phyloP scores from a whole-genome alignment of 2,113 vertebrate species.

The Cygnus buccinator region DNA sequence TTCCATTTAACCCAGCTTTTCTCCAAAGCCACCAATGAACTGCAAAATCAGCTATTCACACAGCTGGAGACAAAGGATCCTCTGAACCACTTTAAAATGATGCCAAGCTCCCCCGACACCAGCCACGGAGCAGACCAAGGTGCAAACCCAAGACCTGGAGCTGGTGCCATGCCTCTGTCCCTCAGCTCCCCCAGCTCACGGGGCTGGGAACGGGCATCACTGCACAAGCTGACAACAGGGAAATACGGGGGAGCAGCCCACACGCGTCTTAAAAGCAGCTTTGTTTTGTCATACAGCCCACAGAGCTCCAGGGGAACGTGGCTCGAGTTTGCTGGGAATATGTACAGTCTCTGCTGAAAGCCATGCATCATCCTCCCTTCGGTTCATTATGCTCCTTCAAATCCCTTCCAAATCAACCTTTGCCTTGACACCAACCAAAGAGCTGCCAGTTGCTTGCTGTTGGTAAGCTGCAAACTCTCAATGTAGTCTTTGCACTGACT shows the following conservation, averaged over 20 bases:
- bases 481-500: background rate
- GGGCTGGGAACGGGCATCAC: too few species aligned
- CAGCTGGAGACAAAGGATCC: background rate
- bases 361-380: background rate
- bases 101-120: too few species aligned
- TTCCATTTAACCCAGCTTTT: background rate
- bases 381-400: background rate
- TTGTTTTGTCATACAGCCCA: background rate
- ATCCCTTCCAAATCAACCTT: background rate
- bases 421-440: background rate
- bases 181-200: too few species aligned
- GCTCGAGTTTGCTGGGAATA: too few species aligned
- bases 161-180: too few species aligned
- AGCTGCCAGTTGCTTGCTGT: background rate
- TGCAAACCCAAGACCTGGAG: rapidly evolving
- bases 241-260: background rate
- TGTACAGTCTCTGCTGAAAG: background rate
- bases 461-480: background rate
- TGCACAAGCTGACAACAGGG: too few species aligned
- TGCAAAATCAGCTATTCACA: background rate
- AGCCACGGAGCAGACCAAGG: rapidly evolving
- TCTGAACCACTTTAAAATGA: background rate
- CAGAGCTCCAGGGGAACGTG: background rate
- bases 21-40: background rate
- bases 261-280: background rate